These are phyloP conservation scores for Henricia sp. DNA, from an alignment of 53 echinoderm and acorn worm genomes.

Conservation along the genomic window DNA sequence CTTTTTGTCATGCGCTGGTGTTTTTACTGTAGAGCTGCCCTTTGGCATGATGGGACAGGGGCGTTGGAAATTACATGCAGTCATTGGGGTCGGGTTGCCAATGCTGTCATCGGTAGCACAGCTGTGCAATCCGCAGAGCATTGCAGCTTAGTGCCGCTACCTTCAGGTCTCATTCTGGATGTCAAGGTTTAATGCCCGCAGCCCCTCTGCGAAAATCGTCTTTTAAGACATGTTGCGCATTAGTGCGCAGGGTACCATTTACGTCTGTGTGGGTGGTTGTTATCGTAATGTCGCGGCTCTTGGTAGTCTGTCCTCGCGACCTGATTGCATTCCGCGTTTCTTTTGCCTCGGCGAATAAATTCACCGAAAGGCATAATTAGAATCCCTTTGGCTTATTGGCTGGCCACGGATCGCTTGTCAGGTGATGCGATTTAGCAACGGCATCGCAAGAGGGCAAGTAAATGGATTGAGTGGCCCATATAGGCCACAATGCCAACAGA, in stretches of 20 bases:
- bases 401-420: constrained; percentile 57
- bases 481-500: constrained; percentile 55
- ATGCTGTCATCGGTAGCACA: constrained; percentile 43
- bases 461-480: constrained; percentile 46
- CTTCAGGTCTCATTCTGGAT: constrained; percentile 58
- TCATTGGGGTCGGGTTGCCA: constrained; percentile 31
- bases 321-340: constrained; percentile 54
- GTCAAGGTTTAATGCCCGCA: constrained; percentile 60
- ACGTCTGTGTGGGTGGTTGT: constrained; percentile 57
- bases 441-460: constrained; percentile 53
- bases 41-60: constrained; percentile 19
- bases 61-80: constrained; percentile 37
- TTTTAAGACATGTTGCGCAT: constrained; percentile 48
- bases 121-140: constrained; percentile 49
- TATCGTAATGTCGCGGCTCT: constrained; percentile 44
- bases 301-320: constrained; percentile 59
- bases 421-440: constrained; percentile 61
- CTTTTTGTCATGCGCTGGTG: constrained; percentile 21
- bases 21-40: constrained; percentile 38
- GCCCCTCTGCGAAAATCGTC: constrained; percentile 50
- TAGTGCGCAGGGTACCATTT: constrained; percentile 15
- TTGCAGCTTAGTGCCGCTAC: constrained; percentile 56
- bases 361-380: constrained; percentile 56
- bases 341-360: background rate
- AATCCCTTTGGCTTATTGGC: constrained; percentile 53